phyloP scores from a whole-genome alignment of 2,113 vertebrate species.

The Nerophis lumbriciformis region DNA sequence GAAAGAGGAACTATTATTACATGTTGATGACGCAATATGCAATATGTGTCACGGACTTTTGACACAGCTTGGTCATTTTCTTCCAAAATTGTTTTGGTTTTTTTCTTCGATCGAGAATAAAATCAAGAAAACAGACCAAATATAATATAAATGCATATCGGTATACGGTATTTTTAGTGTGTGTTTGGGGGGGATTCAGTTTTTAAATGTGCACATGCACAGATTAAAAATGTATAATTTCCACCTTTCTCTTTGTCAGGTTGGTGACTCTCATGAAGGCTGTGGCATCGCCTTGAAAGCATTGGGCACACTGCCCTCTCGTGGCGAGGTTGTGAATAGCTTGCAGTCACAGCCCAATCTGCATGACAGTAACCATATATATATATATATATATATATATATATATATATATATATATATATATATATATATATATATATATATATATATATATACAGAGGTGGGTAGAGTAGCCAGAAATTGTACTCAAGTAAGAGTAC shows the following conservation, averaged over 20 bases:
- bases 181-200: constrained; percentile 9
- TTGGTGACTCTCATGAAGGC: constrained; percentile 46
- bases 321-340: constrained; percentile 42
- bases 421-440: too few species aligned
- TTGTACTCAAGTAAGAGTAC: too few species aligned
- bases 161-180: too few species aligned
- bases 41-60: neutral
- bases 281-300: constrained; percentile 48
- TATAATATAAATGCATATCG: neutral
- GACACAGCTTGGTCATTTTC: constrained; percentile 4
- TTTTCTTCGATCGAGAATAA: neutral
- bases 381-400: too few species aligned
- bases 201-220: constrained; percentile 27
- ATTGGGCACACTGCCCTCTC: constrained; percentile 73
- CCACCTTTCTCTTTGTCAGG: constrained; percentile 65
- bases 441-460: too few species aligned
- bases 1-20: constrained; percentile 10
- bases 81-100: constrained; percentile 3
- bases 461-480: too few species aligned
- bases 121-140: neutral
- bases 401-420: too few species aligned
- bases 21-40: neutral
- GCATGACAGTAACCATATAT: too few species aligned
- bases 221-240: constrained; percentile 25
- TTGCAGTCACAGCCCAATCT: neutral